These are phyloP conservation scores for Gymnodraco acuticeps DNA, from an alignment of 2,797 vertebrate species.

Conservation along the genomic window DNA sequence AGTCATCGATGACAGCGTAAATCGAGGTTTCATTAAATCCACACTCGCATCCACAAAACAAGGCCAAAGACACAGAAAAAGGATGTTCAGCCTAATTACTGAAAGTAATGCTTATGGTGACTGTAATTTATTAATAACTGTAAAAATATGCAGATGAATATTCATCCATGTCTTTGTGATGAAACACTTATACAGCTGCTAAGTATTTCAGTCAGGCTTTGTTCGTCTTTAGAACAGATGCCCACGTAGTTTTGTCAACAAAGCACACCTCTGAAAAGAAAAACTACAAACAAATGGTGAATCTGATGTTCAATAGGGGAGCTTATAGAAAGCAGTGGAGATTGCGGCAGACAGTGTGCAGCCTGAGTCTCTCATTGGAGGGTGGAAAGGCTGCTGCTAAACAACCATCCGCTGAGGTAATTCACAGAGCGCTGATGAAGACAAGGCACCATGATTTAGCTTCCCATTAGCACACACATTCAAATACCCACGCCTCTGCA, in stretches of 20 bases:
- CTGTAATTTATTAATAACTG: conserved; percentile 67
- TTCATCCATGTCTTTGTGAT: conserved; percentile 62
- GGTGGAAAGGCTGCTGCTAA: conserved; percentile 26
- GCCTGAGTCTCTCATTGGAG: conserved; percentile 38
- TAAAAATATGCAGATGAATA: conserved; percentile 67
- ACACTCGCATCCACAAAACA: conserved; percentile 33
- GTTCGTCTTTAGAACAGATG: conserved; percentile 48
- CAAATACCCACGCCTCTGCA: conserved; percentile 40
- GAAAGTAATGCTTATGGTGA: conserved; percentile 30
- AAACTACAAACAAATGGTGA: conserved; percentile 18
- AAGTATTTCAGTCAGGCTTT: conserved; percentile 34
- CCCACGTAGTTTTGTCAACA: conserved; percentile 28
- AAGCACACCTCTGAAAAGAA: conserved; percentile 27
- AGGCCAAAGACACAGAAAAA: conserved; percentile 27
- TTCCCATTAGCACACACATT: conserved; percentile 53
- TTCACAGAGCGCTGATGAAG: conserved; percentile 59
- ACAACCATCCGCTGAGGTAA: conserved; percentile 41
- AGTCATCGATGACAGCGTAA: conserved; percentile 23
- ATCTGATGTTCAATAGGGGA: conserved; percentile 20
- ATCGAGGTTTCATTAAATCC: conserved; percentile 22
- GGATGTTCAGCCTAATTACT: conserved; percentile 53
- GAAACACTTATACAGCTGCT: conserved; percentile 55
- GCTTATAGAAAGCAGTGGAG: conserved; percentile 28
- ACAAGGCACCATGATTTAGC: conserved; percentile 61
- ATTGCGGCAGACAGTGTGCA: conserved; percentile 31